Percentiles rank a stretch among this genome's conserved stretches.
phyloP scores from a whole-genome alignment of 2,113 vertebrate genomes.

The Kryptolebias marmoratus region DNA sequence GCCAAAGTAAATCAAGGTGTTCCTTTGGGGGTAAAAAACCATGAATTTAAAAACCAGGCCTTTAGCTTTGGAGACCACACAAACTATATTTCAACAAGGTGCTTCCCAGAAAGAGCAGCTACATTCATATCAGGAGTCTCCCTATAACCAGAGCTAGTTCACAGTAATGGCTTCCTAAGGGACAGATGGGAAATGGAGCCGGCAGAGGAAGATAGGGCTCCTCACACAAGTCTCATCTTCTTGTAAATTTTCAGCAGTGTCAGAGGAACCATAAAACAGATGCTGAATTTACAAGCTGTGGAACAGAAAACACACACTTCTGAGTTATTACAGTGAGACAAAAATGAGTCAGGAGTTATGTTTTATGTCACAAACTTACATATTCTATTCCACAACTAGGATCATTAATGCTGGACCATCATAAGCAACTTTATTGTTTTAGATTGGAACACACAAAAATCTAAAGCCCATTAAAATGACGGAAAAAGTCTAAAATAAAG shows the following conservation, averaged over 20 bases:
- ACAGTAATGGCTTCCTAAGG: constrained; percentile 68
- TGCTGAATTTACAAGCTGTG: constrained; percentile 62
- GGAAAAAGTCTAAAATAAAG: background rate
- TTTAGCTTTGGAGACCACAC: constrained; percentile 49
- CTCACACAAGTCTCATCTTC: constrained; percentile 56
- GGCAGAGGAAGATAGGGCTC: constrained; percentile 40
- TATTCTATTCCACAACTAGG: background rate
- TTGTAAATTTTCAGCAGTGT: constrained; percentile 65
- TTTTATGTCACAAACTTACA: constrained; percentile 29
- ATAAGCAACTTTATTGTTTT: constrained; percentile 29
- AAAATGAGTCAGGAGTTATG: constrained; percentile 32
- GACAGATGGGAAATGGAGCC: constrained; percentile 56
- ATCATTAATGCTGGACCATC: constrained; percentile 22
- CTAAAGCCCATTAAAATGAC: background rate
- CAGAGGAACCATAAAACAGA: constrained; percentile 62
- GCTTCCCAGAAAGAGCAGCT: constrained; percentile 17
- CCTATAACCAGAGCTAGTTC: constrained; percentile 55
- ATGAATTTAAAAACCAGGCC: constrained; percentile 37
- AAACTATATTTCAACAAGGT: constrained; percentile 36
- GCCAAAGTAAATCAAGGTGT: constrained; percentile 24
- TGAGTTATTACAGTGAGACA: constrained; percentile 47
- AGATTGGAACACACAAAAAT: constrained; percentile 3
- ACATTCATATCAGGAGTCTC: constrained; percentile 14
- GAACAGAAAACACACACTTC: constrained; percentile 33
- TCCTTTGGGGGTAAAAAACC: constrained; percentile 27